phyloP scores from a whole-genome alignment of 2,113 vertebrate species.

The Pygoscelis adeliae region DNA sequence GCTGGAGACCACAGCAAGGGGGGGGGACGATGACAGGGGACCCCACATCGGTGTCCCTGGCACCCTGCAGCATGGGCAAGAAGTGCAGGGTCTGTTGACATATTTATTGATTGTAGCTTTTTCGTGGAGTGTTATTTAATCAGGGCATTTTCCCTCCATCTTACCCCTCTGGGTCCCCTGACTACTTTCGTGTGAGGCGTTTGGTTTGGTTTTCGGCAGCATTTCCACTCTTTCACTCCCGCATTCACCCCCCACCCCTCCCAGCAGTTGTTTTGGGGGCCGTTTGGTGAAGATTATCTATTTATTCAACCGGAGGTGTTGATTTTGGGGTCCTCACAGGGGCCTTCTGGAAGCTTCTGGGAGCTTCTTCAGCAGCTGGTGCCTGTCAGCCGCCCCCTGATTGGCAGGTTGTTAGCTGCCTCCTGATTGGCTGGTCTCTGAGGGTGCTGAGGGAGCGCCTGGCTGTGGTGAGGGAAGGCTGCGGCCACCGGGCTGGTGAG shows the following conservation, averaged over 20 bases:
- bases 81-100: background rate
- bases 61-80: background rate
- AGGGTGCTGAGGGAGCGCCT: background rate
- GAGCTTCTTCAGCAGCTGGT: background rate
- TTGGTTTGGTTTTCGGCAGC: background rate
- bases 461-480: background rate
- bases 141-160: background rate
- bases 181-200: fast-evolving
- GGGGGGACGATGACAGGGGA: too few relatives aligned
- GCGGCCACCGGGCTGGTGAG: fast-evolving
- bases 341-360: background rate
- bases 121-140: background rate
- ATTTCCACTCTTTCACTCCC: background rate
- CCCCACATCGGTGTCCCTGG: background rate
- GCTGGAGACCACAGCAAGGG: background rate
- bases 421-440: background rate
- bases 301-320: background rate
- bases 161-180: background rate
- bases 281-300: background rate
- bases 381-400: background rate
- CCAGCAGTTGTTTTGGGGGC: background rate
- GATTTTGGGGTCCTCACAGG: background rate
- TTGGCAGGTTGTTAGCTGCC: too few relatives aligned
- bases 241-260: background rate
- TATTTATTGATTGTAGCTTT: background rate